Percentiles rank a stretch among this genome's conserved stretches.
phyloP scores from a whole-genome alignment of 2,888 invertebrate genomes.

The Rhagium mordax region DNA sequence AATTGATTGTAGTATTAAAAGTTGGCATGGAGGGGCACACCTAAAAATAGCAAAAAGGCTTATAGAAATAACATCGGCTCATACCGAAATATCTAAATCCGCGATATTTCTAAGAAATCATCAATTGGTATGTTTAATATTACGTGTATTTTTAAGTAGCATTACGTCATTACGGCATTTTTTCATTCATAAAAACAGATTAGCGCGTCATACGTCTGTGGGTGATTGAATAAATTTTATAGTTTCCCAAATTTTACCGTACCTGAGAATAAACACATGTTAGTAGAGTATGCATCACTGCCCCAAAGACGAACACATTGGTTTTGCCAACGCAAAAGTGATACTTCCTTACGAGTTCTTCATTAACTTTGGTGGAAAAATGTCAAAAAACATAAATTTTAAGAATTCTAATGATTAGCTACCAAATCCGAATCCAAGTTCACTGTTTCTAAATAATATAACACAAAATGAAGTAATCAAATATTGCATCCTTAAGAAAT shows the following conservation, averaged over 20 bases:
- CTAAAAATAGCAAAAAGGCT: conserved; percentile 32
- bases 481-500: too few relatives aligned
- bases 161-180: conserved; percentile 33
- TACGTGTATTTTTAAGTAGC: conserved; percentile 31
- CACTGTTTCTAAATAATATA: too few relatives aligned
- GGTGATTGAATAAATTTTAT: not conserved
- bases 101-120: conserved; percentile 29
- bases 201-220: conserved; percentile 9
- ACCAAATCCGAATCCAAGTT: too few relatives aligned
- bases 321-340: too few relatives aligned
- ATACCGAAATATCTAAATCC: conserved; percentile 29
- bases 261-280: not conserved
- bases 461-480: too few relatives aligned
- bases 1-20: conserved; percentile 38
- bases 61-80: conserved; percentile 31
- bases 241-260: conserved; percentile 15
- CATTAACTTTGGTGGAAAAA: too few relatives aligned
- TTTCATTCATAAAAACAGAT: conserved; percentile 35
- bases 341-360: too few relatives aligned
- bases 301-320: too few relatives aligned
- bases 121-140: conserved; percentile 29
- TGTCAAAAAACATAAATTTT: too few relatives aligned
- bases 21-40: conserved; percentile 11
- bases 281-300: not conserved
- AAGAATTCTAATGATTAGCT: too few relatives aligned